A percentile compares a stretch with the other conserved stretches of the same genome.
These are phyloP conservation scores for Apteryx owenii DNA, from an alignment of 2,113 vertebrate species.

Conservation along the genomic window DNA sequence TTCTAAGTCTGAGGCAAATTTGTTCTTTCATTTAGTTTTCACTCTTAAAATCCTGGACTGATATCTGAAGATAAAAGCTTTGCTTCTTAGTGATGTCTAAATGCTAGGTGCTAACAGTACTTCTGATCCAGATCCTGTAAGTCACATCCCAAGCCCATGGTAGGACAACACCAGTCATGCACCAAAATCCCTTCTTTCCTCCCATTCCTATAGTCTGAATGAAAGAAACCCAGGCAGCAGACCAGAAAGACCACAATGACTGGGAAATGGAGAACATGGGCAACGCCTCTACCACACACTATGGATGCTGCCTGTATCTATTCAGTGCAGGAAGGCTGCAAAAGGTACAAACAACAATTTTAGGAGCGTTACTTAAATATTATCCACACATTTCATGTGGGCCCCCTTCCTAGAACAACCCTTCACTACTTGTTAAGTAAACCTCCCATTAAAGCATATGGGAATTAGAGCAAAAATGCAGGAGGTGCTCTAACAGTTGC, in stretches of 20 bases:
- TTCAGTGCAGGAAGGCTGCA: neutral
- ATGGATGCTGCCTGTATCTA: neutral
- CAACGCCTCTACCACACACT: neutral
- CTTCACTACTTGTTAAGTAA: neutral
- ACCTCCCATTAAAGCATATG: neutral
- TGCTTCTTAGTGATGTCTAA: neutral
- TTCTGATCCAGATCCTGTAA: neutral
- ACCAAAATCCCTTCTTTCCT: neutral
- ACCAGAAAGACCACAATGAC: neutral
- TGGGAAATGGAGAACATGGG: neutral
- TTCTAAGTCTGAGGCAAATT: neutral
- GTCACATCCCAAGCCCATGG: neutral
- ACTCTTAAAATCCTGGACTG: neutral
- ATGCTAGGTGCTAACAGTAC: neutral
- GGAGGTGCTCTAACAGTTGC: neutral
- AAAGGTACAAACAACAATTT: neutral
- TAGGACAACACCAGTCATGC: neutral
- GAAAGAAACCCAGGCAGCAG: neutral
- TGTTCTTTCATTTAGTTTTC: neutral
- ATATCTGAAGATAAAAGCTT: neutral
- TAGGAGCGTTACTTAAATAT: neutral
- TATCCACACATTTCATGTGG: neutral
- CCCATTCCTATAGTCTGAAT: neutral
- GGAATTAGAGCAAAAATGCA: neutral
- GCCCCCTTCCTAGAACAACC: neutral